Base-by-base conservation (phyloP, 2,888 invertebrate species). In the Hesperia comma region DNA sequence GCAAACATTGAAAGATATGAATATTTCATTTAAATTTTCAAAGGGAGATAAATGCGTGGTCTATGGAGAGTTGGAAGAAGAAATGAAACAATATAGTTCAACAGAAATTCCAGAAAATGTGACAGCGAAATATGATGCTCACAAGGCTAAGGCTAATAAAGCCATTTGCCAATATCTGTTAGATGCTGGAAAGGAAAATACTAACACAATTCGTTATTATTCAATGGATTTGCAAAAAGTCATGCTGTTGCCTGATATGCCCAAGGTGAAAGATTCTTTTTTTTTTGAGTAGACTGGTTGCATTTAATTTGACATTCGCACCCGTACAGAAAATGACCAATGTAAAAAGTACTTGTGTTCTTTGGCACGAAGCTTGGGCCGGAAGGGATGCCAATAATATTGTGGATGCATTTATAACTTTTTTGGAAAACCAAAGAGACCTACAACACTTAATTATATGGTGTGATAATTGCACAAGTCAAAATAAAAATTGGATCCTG, bases 241-340 rank as follows among this genome's bases (percentile, higher is more conserved):
- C 41, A 41, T 41, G 41, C 41, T 41, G 41, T 41, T 69, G 17
- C 67, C 68, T 17, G 61, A 64, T 32, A 64, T 68, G 68, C 61
- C 68, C 40, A 61, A 64, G 26, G 37, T 61, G 2, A 68, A 64
- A 32, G 64, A 64, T 54, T 58, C 57, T n/a, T 43, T 68, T 69
- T 71, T 70, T 70, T 68, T 68, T 69, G 17, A 70, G 64, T 49
- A 54, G 70, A 32, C 64, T 68, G 37, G 63, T 70, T 37, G 67
- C 68, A 53, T 71, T 71, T 51, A 71, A 71, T 67, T 67, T 71
- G 51, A 71, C 69, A 61, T 70, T 70, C 55, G 70, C 69, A 56
- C 70, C 70, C 41, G 6, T 69, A 46, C 33, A 41, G 43, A 70
- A 71, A 70, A 56, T 57, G 14, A 43, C 68, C 19, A 66, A 66